Conservation (phyloP, 2,888 invertebrate genomes). For the Epirrhoe tristata region DNA sequence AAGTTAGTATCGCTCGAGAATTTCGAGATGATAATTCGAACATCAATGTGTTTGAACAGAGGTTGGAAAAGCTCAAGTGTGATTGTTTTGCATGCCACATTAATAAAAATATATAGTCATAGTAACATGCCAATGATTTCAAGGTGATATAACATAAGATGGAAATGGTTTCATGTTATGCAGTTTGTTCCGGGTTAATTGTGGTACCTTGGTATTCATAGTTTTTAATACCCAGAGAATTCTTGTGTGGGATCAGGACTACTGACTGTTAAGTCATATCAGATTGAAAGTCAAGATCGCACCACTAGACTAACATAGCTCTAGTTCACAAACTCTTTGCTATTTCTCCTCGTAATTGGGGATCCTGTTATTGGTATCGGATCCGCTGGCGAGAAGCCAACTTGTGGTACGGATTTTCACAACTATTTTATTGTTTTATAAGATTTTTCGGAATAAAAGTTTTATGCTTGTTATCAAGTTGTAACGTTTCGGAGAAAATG, state of each 20-base stretch:
- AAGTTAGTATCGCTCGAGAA: conserved; percentile 31
- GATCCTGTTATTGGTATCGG: conserved; percentile 41
- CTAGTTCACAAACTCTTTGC: neutral
- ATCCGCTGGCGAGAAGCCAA: conserved; percentile 43
- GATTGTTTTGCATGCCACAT: no score
- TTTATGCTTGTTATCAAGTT: conserved; percentile 2
- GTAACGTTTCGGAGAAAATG: neutral
- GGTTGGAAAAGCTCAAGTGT: no score
- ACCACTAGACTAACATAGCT: neutral
- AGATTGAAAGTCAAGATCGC: no score
- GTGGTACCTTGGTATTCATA: no score
- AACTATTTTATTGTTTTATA: conserved; percentile 27
- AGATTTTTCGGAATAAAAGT: conserved; percentile 13
- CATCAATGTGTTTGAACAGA: conserved; percentile 22
- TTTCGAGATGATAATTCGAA: conserved; percentile 26
- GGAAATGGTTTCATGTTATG: no score
- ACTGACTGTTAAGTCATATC: no score
- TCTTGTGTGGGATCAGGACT: no score
- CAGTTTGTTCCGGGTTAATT: no score
- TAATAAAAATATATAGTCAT: no score
- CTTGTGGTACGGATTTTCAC: conserved; percentile 36
- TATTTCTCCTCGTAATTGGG: conserved; percentile 38
- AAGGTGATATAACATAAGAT: no score
- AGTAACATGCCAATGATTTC: no score
- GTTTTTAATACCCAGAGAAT: no score